Evolutionary conservation across 2,113 vertebrate genomes (phyloP).

Genomic region (Hippoglossus stenolepis): DNA sequence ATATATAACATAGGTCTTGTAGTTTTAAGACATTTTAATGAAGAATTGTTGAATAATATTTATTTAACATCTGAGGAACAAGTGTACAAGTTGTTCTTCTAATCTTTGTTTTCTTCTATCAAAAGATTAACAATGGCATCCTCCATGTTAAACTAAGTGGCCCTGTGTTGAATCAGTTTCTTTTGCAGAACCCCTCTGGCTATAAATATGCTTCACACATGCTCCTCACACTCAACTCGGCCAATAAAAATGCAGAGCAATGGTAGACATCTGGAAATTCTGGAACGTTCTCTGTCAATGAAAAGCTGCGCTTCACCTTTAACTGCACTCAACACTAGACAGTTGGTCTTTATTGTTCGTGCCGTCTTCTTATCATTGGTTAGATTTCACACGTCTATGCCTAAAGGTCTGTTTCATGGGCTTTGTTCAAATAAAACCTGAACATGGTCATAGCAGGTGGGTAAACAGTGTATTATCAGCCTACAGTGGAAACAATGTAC

Average conservation of each 20-base stretch:
- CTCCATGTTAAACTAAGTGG: constrained; percentile 2
- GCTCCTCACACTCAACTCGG: constrained; percentile 23
- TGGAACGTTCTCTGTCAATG: constrained; percentile 33
- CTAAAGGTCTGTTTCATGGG: not conserved
- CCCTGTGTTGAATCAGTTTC: constrained; percentile 8
- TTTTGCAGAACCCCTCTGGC: constrained; percentile 20
- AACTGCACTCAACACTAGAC: constrained; percentile 28
- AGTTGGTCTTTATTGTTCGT: constrained; percentile 45
- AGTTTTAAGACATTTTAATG: too few species aligned
- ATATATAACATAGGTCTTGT: too few species aligned
- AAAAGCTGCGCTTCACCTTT: constrained; percentile 29
- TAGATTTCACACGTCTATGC: constrained; percentile 2
- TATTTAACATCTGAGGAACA: not conserved
- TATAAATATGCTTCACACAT: constrained; percentile 39
- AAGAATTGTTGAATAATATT: not conserved
- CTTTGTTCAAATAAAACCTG: not conserved
- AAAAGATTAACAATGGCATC: constrained; percentile 3
- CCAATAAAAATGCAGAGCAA: constrained; percentile 41
- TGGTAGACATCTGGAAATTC: constrained; percentile 46
- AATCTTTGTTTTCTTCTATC: constrained; percentile 8
- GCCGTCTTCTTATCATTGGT: constrained; percentile 16
- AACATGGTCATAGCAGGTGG: not conserved
- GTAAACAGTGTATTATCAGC: not conserved
- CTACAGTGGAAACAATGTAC: not conserved
- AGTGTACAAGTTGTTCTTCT: not conserved